These are phyloP conservation scores for Coregonus sp. DNA, from an alignment of 2,797 vertebrate genomes.

Conservation along the genomic window DNA sequence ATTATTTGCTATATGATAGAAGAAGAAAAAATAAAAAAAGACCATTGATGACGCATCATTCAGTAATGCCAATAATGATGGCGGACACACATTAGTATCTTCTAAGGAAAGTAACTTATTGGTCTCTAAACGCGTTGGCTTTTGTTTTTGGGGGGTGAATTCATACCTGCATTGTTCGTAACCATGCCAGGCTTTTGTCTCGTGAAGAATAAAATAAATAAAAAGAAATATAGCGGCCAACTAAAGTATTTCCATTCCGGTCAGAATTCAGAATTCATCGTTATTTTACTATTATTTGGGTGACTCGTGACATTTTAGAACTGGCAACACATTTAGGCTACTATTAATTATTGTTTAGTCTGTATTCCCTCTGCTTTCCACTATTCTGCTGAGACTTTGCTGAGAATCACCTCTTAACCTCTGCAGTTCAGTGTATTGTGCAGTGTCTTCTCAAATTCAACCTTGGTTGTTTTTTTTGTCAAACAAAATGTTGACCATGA, in stretches of 20 bases:
- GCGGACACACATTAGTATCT: neutral
- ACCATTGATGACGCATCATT: neutral
- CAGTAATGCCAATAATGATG: neutral
- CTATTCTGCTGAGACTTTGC: neutral
- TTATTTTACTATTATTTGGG: no score
- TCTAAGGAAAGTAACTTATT: neutral
- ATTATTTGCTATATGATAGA: neutral
- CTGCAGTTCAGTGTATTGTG: neutral
- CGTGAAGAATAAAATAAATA: no score
- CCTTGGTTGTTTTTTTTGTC: neutral
- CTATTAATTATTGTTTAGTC: neutral
- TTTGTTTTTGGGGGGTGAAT: neutral
- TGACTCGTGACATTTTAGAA: neutral
- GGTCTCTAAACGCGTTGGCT: neutral
- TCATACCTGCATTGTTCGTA: neutral
- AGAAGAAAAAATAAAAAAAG: neutral
- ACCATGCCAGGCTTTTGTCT: no score
- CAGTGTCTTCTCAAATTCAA: slow-evolving; percentile 3
- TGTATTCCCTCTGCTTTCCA: neutral
- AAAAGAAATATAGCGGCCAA: no score
- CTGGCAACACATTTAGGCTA: neutral
- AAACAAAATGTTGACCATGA: slow-evolving; percentile 19
- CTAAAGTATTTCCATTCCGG: no score
- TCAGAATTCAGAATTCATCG: no score
- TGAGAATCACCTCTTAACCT: neutral